Percentiles rank a stretch among this genome's conserved stretches.
Conservation (phyloP, 2,888 invertebrate genomes). For the Athrips mouffetella region DNA sequence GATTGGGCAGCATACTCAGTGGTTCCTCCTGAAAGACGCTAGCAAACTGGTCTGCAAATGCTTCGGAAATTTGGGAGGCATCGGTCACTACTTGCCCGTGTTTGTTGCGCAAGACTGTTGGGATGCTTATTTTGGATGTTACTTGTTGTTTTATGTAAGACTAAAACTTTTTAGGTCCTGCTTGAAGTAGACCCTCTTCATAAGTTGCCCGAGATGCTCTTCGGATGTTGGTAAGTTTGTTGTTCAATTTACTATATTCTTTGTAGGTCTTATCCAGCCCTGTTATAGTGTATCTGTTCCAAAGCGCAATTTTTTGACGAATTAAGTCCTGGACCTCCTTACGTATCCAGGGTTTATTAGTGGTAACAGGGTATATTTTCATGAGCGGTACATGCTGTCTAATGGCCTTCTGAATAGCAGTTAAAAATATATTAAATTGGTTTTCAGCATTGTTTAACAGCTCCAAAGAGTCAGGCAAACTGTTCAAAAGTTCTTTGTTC, state of each 20-base stretch:
- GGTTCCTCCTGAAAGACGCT: not conserved
- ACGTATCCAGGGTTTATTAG: too few relatives aligned
- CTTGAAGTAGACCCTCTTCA: not conserved
- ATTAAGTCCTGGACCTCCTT: too few relatives aligned
- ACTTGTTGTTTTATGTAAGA: not conserved
- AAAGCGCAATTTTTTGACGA: too few relatives aligned
- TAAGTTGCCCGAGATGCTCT: not conserved
- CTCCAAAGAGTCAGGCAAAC: not conserved
- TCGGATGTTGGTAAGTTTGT: not conserved
- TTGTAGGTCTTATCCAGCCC: not conserved
- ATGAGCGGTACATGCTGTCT: not conserved
- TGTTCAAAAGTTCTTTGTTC: not conserved
- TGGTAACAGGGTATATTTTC: not conserved
- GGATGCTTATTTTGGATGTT: not conserved
- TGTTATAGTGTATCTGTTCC: too few relatives aligned
- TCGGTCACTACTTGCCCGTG: not conserved
- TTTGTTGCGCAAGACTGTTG: not conserved
- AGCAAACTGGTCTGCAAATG: not conserved
- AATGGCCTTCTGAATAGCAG: not conserved
- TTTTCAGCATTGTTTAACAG: not conserved
- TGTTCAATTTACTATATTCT: not conserved
- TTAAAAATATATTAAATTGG: not conserved
- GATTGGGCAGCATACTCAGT: not conserved
- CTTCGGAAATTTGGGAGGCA: not conserved
- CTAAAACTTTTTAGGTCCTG: not conserved